Evolutionary conservation across 2,888 invertebrate genomes (phyloP), one percentile per base, ranked within the genome.

Genomic region (Drosophila neutralis): DNA sequence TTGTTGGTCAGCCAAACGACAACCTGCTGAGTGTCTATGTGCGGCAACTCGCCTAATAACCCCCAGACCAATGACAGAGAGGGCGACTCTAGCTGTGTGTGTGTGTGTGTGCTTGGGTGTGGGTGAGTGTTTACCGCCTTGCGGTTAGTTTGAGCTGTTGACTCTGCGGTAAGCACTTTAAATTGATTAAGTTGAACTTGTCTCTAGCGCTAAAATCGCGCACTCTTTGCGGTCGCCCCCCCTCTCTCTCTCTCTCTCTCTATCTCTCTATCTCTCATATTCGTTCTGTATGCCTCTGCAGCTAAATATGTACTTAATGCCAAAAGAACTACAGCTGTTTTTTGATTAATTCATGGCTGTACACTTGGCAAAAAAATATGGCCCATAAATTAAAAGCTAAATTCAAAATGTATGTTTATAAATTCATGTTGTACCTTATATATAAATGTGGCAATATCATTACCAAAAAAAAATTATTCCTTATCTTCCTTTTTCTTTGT

Each of bases 181-280:
- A 85, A 89, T 85, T 85, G 90, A 85, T 85, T 89, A 89, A 89
- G 90, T 87, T 89, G 77, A 89, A 82, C 90, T 85, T 87, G 88
- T 85, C 90, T 84, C 87, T 68, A 66, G 69, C 77, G 59, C 70
- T 78, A 66, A 66, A 70, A 62, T 73, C 68, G 68, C 54, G 61
- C 31, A 21, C 33, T 15, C 21, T 33, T 53, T 57, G 61, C 45
- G 54, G 76, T 67, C 35, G n/a, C 11, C 36, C 5, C 29, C 52
- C 48, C 45, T n/a, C 57, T 59, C 51, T 31, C n/a, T 21, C n/a
- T 49, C 49, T 35, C 48, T n/a, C 45, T n/a, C 63, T 59, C 51
- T 21, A 15, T 49, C 49, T 35, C 42, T n/a, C 45, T n/a, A 60
- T 59, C 51, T 36, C n/a, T 33, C 45, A 3, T 15, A 5, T 40